Base-by-base conservation (phyloP, 2,113 vertebrate genomes). In the Manacus vitellinus region DNA sequence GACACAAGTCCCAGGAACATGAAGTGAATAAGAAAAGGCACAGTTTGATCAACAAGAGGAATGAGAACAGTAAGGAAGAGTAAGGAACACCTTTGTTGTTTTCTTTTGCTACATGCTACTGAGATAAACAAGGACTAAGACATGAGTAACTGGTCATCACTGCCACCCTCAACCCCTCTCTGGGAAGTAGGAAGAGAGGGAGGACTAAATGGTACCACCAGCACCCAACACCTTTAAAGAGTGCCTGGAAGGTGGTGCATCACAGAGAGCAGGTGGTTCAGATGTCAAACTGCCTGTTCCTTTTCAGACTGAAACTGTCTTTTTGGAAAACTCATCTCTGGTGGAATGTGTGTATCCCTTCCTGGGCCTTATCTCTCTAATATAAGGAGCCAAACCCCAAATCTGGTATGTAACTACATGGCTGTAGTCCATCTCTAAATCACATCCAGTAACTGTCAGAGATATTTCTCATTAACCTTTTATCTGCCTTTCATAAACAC, bases 391-490 rank as follows among this genome's bases (percentile, higher is more conserved):
- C 79, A 92, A 94, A 56, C 7, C 22, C 43, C 43, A 92, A 43
- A 94, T 78, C 79, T 79, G 75, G 72, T 77, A 18, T 84, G 55
- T 59, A 85, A 74, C 78, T 84, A 71, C 63, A 41, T 86, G 90
- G 90, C 85, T 93, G n/a, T 47, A 59, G 39, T 89, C 82, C 68
- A 75, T 93, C 68, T 74, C 73, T 86, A 84, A 86, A 86, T 86
- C 84, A 84, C 41, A 84, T 56, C 68, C 68, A 84, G 72, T 68
- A 92, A 86, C 76, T 74, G 39, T 71, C 82, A 92, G 68, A 88
- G 51, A 74, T 12, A 18, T 88, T 92, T 92, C 65, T 47, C 52
- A 56, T 74, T 89, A 88, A 92, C 47, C 65, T 90, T 85, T 63
- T 94, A 3, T 58, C 33, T 51, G 49, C 46, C 39, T 78, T 73